Base-by-base conservation (phyloP, 2,888 invertebrate species). In the Metopia argyrocephala region DNA sequence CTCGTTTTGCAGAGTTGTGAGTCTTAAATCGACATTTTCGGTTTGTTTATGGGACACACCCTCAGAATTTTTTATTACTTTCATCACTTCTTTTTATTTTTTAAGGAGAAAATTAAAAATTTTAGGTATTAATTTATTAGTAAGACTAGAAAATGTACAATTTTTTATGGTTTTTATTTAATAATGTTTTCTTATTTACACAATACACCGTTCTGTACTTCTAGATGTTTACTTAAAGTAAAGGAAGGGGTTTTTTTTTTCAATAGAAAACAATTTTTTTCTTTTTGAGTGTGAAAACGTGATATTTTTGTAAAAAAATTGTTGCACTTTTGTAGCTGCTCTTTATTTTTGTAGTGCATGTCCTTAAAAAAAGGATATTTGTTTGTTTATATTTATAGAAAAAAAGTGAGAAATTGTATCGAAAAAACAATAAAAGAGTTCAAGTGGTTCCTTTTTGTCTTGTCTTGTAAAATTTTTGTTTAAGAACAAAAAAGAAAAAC, bases 21-120 rank as follows among this genome's bases (percentile, higher is more conserved):
- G 46, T 59, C 38, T 27, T 12, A 45, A n/a, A 25, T 69, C 25
- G 21, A 61, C 56, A 25, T 48, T 65, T 68, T 27, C 23, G 68
- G 45, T 64, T 71, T 59, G 56, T 76, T 76, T 65, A 73, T 57
- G 69, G 45, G 74, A 50, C 73, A 78, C 81, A 81, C 81, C 76
- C 81, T 74, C 78, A 78, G 81, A 73, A 65, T 65, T 74, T 75
- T 64, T 73, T 73, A 80, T 80, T 76, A 65, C 52, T 65, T 45
- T 65, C 57, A 25, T 5, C 62, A 68, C 61, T 18, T 46, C 46
- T 57, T 31, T 70, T 76, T 50, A 18, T 25, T 56, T 15, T 4
- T 38, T 38, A 38, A 6, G 12, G 12, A 31, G 12, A 31, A 9
- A 1, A 12, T 7, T 9, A 38, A 15, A 38, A 38, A 9, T 56